These are phyloP conservation scores for Caradrina clavipalpis DNA, from an alignment of 2,888 invertebrate species.

Conservation along the genomic window DNA sequence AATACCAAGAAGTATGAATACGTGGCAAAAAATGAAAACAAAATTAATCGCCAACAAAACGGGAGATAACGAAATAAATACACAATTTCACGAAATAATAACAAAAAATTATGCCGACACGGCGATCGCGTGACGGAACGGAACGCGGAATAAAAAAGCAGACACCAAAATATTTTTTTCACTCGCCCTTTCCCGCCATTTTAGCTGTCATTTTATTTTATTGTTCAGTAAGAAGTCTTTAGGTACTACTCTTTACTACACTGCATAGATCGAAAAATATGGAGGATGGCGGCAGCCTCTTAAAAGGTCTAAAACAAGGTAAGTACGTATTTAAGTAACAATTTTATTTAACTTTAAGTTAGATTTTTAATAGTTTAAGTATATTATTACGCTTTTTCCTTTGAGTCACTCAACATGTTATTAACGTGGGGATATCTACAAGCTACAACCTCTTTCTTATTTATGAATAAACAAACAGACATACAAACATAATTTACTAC, in stretches of 20 bases:
- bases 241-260: too few relatives aligned
- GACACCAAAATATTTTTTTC: constrained; percentile 57
- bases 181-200: constrained; percentile 57
- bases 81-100: constrained; percentile 63
- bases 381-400: too few relatives aligned
- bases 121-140: constrained; percentile 67
- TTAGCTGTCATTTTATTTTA: constrained; percentile 31
- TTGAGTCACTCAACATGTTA: not conserved
- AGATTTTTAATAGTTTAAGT: not conserved
- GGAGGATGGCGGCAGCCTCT: not conserved
- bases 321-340: not conserved
- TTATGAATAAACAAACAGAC: constrained; percentile 30
- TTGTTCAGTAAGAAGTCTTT: too few relatives aligned
- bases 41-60: constrained; percentile 64
- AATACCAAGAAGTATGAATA: constrained; percentile 43
- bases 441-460: not conserved
- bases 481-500: constrained; percentile 14
- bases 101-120: constrained; percentile 62
- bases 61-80: constrained; percentile 65
- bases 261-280: not conserved
- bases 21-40: constrained; percentile 49
- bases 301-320: not conserved
- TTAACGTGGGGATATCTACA: not conserved
- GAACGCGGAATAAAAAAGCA: constrained; percentile 61
- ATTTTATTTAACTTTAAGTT: not conserved